phyloP scores from a whole-genome alignment of 1,140 invertebrate species.

The Prorops nasuta region DNA sequence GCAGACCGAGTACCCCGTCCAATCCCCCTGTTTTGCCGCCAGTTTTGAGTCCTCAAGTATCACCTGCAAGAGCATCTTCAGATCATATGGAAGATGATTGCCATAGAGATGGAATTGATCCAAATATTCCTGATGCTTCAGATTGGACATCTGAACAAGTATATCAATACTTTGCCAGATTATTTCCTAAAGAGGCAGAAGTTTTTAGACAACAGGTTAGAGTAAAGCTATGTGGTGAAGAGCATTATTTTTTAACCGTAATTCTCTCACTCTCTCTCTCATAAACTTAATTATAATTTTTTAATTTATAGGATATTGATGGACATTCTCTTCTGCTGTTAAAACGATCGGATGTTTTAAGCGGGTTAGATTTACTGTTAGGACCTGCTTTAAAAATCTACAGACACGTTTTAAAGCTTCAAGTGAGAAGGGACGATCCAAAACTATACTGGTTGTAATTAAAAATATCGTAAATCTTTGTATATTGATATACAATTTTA shows the following conservation, averaged over 20 bases:
- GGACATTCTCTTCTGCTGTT: conserved; percentile 78
- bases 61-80: conserved; percentile 36
- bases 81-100: conserved; percentile 44
- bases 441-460: conserved; percentile 66
- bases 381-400: conserved; percentile 87
- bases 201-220: conserved; percentile 78
- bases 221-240: neutral
- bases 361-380: conserved; percentile 73
- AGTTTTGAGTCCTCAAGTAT: conserved; percentile 49
- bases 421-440: conserved; percentile 67
- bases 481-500: too few species aligned
- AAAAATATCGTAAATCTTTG: too few species aligned
- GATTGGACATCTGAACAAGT: conserved; percentile 81
- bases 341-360: conserved; percentile 76
- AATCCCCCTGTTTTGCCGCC: conserved; percentile 38
- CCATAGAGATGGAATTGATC: conserved; percentile 56
- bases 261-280: too few species aligned
- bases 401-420: conserved; percentile 70
- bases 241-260: conserved; percentile 1
- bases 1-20: conserved; percentile 40
- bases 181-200: conserved; percentile 73
- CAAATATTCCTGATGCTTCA: conserved; percentile 73
- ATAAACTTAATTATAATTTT: too few species aligned
- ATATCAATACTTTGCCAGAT: conserved; percentile 72
- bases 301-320: conserved; percentile 83